Evolutionary conservation across 1,140 invertebrate genomes (phyloP).

Genomic region (Grapholita molesta): DNA sequence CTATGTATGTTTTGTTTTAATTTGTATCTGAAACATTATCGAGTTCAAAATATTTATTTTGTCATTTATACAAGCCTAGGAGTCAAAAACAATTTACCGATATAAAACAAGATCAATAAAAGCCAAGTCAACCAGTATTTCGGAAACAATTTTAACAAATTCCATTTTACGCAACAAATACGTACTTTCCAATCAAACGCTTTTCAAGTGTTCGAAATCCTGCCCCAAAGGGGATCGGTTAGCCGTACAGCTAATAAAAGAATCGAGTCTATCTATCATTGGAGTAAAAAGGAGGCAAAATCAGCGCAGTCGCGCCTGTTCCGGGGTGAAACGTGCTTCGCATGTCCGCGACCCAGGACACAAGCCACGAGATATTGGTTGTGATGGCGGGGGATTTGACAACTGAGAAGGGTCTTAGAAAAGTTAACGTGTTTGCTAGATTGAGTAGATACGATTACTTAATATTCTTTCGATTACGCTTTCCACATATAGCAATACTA

Average conservation of each 20-base stretch:
- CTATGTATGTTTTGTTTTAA: no score
- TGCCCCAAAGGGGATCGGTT: slow-evolving; percentile 41
- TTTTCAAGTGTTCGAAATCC: not conserved
- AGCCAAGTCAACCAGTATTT: not conserved
- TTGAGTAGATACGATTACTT: no score
- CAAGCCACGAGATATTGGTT: slow-evolving; percentile 13
- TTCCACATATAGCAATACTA: no score
- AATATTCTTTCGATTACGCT: no score
- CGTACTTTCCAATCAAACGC: not conserved
- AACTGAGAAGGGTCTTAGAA: no score
- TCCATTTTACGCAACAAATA: not conserved
- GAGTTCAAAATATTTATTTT: no score
- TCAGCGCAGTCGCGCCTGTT: slow-evolving; percentile 53
- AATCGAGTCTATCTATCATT: slow-evolving; percentile 55
- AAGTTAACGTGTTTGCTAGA: no score
- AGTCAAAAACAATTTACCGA: not conserved
- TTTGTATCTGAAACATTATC: no score
- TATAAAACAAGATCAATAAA: not conserved
- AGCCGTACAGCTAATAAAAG: slow-evolving; percentile 46
- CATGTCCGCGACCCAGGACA: slow-evolving; percentile 38
- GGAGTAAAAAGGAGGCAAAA: slow-evolving; percentile 57
- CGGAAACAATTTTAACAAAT: not conserved
- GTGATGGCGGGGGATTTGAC: no score
- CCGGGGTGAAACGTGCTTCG: slow-evolving; percentile 54
- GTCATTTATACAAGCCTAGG: no score